Base-by-base conservation (phyloP, 1,140 invertebrate genomes). In the Aphaenogaster floridana region DNA sequence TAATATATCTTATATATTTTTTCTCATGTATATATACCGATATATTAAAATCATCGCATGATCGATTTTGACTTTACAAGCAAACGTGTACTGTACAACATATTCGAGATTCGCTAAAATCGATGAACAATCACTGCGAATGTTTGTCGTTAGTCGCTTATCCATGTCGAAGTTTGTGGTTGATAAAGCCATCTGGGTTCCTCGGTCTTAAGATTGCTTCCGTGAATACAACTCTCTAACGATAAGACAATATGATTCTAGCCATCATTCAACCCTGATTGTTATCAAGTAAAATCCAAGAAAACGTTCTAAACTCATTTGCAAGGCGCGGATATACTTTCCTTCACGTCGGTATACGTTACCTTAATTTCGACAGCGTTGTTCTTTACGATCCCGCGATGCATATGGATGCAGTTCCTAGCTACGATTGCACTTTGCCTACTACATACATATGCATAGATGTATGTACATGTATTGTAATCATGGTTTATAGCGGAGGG, bases 341-440 rank as follows among this genome's bases (percentile, higher is more conserved):
- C 64, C 52, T 57, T 34, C 39, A 50, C 45, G n/a, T 21, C 8
- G 28, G 45, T 68, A 28, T 52, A 57, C 42, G 80, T 52, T 64
- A 68, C 77, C 72, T 90, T 90, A 90, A 90, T 90, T 90, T 90
- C 84, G 85, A 74, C 79, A 89, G 39, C 72, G 88, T 61, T 86
- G 88, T 90, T 85, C 86, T 90, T 90, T 90, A 90, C 74, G 77
- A 84, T 59, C 88, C 21, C 52, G 57, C 86, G 86, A 90, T 90
- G 89, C 89, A 90, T 90, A 90, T 90, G 86, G 88, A 90, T 90
- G 79, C 86, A 59, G 42, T 76, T 71, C 8, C 74, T 45, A 52
- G 78, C 64, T 88, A 42, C 71, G 66, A 79, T 54, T 42, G 48
- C 54, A 28, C 42, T 68, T 68, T 54, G 39, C 13, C 42, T 36